A percentile compares a stretch with the other conserved stretches of the same genome.
Conservation (phyloP, 2,113 vertebrate genomes). For the Actenoides hombroni region DNA sequence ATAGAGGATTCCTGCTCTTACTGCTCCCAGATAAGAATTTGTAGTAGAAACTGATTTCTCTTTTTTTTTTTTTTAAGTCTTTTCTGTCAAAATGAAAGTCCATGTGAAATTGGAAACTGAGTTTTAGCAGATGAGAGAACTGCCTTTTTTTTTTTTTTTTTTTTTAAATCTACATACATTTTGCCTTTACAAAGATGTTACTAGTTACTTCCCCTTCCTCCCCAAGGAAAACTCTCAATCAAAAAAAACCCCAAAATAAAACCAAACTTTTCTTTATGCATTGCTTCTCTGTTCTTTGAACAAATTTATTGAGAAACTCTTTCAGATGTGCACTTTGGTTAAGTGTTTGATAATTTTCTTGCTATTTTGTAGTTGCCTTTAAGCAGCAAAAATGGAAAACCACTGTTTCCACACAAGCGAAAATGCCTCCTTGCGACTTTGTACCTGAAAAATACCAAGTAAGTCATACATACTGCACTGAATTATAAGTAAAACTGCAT, state of each 20-base stretch:
- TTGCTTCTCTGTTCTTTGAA: background rate
- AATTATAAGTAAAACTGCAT: background rate
- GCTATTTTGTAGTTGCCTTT: conserved; percentile 64
- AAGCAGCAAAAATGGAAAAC: conserved; percentile 70
- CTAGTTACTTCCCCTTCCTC: background rate
- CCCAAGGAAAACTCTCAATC: background rate
- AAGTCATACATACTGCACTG: conserved; percentile 1
- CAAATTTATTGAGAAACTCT: background rate
- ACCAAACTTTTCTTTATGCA: background rate
- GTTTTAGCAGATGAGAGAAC: background rate
- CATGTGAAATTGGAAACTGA: background rate
- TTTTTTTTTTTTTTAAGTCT: background rate
- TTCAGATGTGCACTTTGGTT: background rate
- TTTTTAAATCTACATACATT: background rate
- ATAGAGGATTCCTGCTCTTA: background rate
- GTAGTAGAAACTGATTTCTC: background rate
- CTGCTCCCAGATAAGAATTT: background rate
- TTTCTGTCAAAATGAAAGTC: background rate
- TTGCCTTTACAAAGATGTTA: background rate
- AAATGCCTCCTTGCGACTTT: conserved; percentile 89
- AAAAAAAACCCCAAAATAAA: background rate
- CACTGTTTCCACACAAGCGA: conserved; percentile 32
- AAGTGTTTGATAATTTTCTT: background rate
- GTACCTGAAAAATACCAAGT: conserved; percentile 85
- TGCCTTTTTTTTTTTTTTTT: fast-evolving